Evolutionary conservation across 2,888 invertebrate species (phyloP).

Genomic region (Baronia brevicornis): DNA sequence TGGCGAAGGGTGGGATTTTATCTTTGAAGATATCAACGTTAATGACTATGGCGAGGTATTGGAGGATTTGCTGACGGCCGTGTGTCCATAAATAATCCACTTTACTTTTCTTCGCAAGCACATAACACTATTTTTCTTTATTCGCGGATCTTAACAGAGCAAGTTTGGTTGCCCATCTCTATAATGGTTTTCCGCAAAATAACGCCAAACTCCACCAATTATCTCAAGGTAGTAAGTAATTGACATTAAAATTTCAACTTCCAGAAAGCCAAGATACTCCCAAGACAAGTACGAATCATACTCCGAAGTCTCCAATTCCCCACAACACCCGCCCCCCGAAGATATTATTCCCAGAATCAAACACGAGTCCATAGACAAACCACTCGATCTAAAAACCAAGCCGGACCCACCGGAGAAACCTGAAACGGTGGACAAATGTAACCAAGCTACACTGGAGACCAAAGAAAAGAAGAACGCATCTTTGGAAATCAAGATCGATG

Average conservation of each 20-base stretch:
- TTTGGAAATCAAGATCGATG: slow-evolving; percentile 58
- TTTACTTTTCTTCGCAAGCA: not conserved
- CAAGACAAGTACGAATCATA: slow-evolving; percentile 65
- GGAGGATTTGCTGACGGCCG: too few relatives aligned
- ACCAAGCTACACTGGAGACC: slow-evolving; percentile 37
- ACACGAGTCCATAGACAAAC: slow-evolving; percentile 45
- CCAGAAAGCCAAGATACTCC: slow-evolving; percentile 59
- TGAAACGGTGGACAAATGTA: slow-evolving; percentile 46
- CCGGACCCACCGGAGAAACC: slow-evolving; percentile 35
- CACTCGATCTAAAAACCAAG: slow-evolving; percentile 52
- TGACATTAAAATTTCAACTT: too few relatives aligned
- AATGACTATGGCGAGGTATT: too few relatives aligned
- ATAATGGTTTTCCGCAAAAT: too few relatives aligned
- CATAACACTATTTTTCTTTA: slow-evolving; percentile 1
- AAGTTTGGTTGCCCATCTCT: too few relatives aligned
- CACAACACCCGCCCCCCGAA: slow-evolving; percentile 54
- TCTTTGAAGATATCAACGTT: too few relatives aligned
- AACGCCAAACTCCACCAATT: too few relatives aligned
- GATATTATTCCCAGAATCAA: slow-evolving; percentile 48
- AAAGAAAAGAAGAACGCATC: slow-evolving; percentile 36
- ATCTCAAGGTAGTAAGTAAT: too few relatives aligned
- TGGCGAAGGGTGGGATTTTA: too few relatives aligned
- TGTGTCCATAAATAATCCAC: not conserved
- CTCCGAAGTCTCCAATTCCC: slow-evolving; percentile 62
- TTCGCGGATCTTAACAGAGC: too few relatives aligned